Base-by-base conservation (phyloP, 2,797 vertebrate species). In the Acanthiza pusilla region DNA sequence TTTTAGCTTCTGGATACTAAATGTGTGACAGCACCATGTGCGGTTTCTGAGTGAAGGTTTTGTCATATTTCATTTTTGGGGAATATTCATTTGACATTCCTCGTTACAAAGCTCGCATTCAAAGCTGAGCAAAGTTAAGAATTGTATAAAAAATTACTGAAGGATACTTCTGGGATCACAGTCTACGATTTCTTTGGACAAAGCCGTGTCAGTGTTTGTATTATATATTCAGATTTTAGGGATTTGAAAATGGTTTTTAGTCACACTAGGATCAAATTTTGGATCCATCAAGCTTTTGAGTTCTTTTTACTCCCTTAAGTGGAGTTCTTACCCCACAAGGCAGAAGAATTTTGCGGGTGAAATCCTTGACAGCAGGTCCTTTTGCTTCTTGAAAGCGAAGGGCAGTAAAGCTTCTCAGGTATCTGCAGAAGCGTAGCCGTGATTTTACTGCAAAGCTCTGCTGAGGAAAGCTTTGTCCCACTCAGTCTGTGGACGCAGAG, bases 41-140 rank as follows among this genome's bases (percentile, higher is more conserved):
- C 82, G 62, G 17, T 85, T 85, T 89, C 16, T 85, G 61, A 79
- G 72, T 87, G 68, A 90, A 93, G 72, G 57, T 94, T 88, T 84
- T 76, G 43, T 60, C 32, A 20, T 86, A 62, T 51, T 86, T 91
- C 10, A 20, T 0, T 88, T 73, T 76, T 20, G 27, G 27, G 40
- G 38, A 66, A 26, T 62, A 48, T 48, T 88, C 21, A 19, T 90
- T 70, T 76, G 60, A 30, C n/a, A 16, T 63, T 88, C n/a, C 22
- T 88, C 16, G 7, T 55, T 84, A 48, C 30, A n/a, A 11, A 61
- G 34, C 22, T 78, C 15, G 62, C 4, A 1, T 70, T 84, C 83
- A 84, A 71, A 84, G 23, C 40, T 85, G 34, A 57, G 32, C 15
- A 27, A 66, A 74, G n/a, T 34, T 88, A 42, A 0, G 1, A 60